Evolutionary conservation across 2,797 vertebrate species (phyloP).

Genomic region (Sarcoramphus papa): DNA sequence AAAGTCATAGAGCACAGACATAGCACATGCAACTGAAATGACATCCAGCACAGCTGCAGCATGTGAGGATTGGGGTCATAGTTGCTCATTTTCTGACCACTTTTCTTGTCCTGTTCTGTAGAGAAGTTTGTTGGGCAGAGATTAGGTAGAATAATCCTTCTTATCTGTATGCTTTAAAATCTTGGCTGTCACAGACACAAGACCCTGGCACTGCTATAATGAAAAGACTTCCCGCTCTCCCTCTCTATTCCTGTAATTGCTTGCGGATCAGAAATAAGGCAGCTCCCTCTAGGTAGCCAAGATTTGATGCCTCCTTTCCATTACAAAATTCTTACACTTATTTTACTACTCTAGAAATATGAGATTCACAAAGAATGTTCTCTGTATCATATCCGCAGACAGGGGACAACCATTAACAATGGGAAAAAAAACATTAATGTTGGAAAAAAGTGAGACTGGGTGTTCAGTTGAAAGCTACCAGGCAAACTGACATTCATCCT

Average conservation of each 20-base stretch:
- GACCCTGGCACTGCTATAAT: background rate
- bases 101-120: background rate
- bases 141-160: background rate
- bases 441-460: background rate
- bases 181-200: background rate
- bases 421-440: background rate
- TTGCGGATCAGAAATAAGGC: background rate
- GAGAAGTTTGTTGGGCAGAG: background rate
- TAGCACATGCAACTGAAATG: background rate
- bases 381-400: accelerated
- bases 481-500: background rate
- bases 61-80: background rate
- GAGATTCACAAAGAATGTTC: background rate
- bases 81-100: background rate
- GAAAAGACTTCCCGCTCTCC: background rate
- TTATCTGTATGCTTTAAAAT: background rate
- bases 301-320: background rate
- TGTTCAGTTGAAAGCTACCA: background rate
- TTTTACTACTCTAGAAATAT: background rate
- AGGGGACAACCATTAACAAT: background rate
- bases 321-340: background rate
- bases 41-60: background rate
- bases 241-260: background rate
- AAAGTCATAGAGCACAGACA: background rate
- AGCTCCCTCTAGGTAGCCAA: background rate